A percentile compares a stretch with the other conserved stretches of the same genome.
phyloP scores from a whole-genome alignment of 1,140 invertebrate genomes.

The Melipona quadrifasciata region DNA sequence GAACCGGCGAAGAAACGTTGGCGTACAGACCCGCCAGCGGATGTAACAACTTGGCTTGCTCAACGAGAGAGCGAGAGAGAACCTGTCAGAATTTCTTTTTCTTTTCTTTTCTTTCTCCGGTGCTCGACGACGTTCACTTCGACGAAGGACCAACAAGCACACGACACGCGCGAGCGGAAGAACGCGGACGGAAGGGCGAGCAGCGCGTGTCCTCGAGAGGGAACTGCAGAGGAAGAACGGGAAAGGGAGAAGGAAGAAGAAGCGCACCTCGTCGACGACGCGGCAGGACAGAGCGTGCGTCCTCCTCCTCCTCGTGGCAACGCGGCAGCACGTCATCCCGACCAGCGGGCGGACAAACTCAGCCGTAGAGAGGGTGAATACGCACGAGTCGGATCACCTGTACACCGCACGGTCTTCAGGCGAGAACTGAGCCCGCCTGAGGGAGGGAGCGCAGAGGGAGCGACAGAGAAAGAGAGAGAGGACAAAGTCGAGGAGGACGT shows the following conservation, averaged over 20 bases:
- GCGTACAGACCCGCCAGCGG: not conserved
- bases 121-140: not conserved
- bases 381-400: constrained; percentile 63
- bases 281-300: constrained; percentile 54
- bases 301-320: constrained; percentile 70
- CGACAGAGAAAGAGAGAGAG: constrained; percentile 52
- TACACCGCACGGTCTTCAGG: constrained; percentile 73
- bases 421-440: constrained; percentile 73
- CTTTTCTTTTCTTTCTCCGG: not conserved
- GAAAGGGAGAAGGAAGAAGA: not conserved
- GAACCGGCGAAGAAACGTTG: not conserved
- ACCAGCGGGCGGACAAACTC: constrained; percentile 48
- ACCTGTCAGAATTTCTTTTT: not conserved
- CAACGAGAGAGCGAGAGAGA: not conserved
- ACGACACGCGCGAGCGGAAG: not conserved
- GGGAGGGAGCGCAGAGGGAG: constrained; percentile 58
- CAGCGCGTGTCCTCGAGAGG: not conserved
- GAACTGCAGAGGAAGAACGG: not conserved
- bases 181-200: not conserved
- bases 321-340: constrained; percentile 67
- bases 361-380: constrained; percentile 41
- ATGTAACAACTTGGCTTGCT: too few species aligned
- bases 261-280: constrained; percentile 48
- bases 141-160: not conserved
- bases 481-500: constrained; percentile 51